phyloP scores from a whole-genome alignment of 2,113 vertebrate species.

The Prinia subflava region DNA sequence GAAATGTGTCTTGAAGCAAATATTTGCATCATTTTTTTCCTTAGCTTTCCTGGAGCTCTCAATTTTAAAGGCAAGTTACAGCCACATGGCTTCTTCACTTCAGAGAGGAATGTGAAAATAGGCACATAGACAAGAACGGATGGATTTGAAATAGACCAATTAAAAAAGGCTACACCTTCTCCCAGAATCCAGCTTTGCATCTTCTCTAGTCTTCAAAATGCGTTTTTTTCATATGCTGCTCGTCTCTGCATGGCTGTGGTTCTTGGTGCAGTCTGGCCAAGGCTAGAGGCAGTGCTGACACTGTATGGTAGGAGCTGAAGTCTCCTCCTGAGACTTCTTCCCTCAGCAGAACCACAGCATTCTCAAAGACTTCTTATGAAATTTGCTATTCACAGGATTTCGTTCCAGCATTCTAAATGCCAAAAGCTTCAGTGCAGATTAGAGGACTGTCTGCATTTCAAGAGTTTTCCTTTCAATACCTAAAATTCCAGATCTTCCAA shows the following conservation, averaged over 20 bases:
- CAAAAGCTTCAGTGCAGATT: neutral
- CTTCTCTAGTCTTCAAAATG: neutral
- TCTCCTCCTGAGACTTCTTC: neutral
- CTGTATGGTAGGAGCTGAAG: neutral
- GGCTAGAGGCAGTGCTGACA: neutral
- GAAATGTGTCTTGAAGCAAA: neutral
- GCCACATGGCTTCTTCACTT: neutral
- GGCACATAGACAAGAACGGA: accelerated
- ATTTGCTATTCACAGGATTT: neutral
- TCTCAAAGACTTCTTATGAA: neutral
- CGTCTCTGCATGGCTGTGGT: neutral
- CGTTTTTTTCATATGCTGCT: neutral
- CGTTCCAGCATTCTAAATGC: neutral
- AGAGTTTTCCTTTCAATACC: neutral
- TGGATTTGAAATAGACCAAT: neutral
- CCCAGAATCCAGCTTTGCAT: neutral
- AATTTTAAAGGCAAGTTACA: neutral
- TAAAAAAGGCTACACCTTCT: neutral
- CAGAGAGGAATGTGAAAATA: neutral
- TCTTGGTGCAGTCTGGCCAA: neutral
- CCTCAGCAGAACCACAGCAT: neutral
- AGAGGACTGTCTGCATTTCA: neutral
- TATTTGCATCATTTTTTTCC: neutral
- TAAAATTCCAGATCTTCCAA: neutral
- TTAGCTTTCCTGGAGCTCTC: neutral